Base-by-base conservation (phyloP, 2,888 invertebrate genomes). In the Phaedon cochleariae region DNA sequence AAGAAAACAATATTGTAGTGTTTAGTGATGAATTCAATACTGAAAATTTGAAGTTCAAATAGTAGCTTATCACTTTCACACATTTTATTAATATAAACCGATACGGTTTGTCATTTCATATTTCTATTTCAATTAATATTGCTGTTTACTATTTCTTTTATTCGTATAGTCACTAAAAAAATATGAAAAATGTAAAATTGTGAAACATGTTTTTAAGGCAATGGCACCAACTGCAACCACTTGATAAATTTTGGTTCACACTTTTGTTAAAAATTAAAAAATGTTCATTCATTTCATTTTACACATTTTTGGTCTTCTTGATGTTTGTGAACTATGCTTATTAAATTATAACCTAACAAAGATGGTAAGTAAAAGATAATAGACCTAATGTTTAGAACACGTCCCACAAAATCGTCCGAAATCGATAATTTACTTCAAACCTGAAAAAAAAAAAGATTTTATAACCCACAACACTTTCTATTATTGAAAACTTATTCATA, bases 181-280 rank as follows among this genome's bases (percentile, higher is more conserved):
- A 78, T 80, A 80, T 76, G 75, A 78, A 78, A 79, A 79, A 74
- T 74, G 68, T 72, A 74, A 70, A 70, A 76, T 72, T 75, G 68
- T 73, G 74, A 68, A 70, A 76, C 68, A 70, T 15, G 41, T 41
- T 41, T 74, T 75, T 74, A 77, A 77, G 77, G 77, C 74, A 76
- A 77, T 79, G 77, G 77, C 78, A 78, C 78, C 74, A 71, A 72
- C 48, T 45, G 59, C 53, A 59, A 65, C 51, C 69, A 69, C 65
- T 53, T 69, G 70, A 62, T 68, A 71, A 5, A 41, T 41, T 41
- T 41, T n/a, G 41, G 41, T 41, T 41, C 41, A 41, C 15, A 41
- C 10, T 41, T 2, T 4, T 7, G 41, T 41, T 15, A 15, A 41
- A 41, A 41, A 41, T 34, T 34, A 34, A 10, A 2, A n/a, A 34